Evolutionary conservation across 1,140 invertebrate species (phyloP).

Genomic region (Colletes latitarsis): DNA sequence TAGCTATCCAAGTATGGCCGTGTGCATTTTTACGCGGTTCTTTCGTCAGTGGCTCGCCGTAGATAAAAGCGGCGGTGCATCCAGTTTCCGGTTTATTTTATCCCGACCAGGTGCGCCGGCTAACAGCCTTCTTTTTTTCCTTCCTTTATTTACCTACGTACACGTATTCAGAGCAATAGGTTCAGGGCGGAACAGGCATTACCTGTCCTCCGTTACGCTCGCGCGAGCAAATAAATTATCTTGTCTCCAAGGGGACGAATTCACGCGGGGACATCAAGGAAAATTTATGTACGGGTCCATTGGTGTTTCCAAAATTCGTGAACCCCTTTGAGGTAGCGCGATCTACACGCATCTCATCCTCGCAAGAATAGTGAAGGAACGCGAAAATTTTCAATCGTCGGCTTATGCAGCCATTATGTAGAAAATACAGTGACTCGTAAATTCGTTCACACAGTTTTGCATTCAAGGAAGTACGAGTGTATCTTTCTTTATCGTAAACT

Average conservation of each 20-base stretch:
- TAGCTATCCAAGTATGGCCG: conserved; percentile 9
- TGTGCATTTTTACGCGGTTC: conserved; percentile 34
- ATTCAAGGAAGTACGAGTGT: no score
- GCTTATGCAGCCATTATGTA: no score
- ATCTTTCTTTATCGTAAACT: no score
- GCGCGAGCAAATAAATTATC: conserved; percentile 44
- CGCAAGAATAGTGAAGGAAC: no score
- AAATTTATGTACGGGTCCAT: not conserved
- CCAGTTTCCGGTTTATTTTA: conserved; percentile 47
- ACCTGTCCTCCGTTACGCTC: not conserved
- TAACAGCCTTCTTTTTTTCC: conserved; percentile 1
- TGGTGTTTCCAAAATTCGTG: no score
- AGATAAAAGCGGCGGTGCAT: no score
- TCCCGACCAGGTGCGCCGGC: conserved; percentile 30
- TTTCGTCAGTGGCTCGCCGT: not conserved
- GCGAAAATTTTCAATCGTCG: no score
- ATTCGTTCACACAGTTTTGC: no score
- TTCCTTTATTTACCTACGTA: conserved; percentile 34
- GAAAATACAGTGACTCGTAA: no score
- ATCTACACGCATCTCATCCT: no score
- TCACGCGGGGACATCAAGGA: not conserved
- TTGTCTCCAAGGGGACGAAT: not conserved
- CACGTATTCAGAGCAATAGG: conserved; percentile 24
- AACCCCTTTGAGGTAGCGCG: no score
- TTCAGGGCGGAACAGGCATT: conserved; percentile 26